Conservation (phyloP, 2,888 invertebrate species). For the Aphrophora alni region DNA sequence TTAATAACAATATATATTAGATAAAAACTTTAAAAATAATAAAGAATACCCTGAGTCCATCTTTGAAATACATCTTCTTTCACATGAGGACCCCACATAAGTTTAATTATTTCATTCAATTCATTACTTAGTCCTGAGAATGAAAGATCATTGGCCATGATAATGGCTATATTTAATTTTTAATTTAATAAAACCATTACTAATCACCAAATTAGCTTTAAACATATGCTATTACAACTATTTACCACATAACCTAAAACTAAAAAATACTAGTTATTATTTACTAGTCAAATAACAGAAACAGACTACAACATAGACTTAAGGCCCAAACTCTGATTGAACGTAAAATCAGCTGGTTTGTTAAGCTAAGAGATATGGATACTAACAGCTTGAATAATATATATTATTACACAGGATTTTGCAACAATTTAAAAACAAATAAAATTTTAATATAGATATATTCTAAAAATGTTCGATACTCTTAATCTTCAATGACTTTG, state of each 20-base stretch:
- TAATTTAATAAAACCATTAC: slow-evolving; percentile 17
- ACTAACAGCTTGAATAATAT: too few species aligned
- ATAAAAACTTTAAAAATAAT: not conserved
- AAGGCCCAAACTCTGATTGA: not conserved
- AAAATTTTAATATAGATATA: too few species aligned
- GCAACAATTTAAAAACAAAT: too few species aligned
- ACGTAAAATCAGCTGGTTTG: slow-evolving; percentile 19
- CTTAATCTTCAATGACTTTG: too few species aligned
- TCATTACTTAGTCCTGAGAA: slow-evolving; percentile 64
- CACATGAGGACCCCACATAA: slow-evolving; percentile 85
- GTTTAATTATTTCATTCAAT: slow-evolving; percentile 73
- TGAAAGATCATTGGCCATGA: slow-evolving; percentile 61
- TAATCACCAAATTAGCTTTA: slow-evolving; percentile 11
- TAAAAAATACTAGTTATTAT: not conserved
- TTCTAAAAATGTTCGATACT: too few species aligned
- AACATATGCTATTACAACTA: not conserved
- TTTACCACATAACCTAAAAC: slow-evolving; percentile 35
- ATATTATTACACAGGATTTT: too few species aligned
- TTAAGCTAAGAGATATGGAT: not conserved
- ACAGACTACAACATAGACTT: not conserved
- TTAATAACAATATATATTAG: not conserved
- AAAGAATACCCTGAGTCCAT: slow-evolving; percentile 82
- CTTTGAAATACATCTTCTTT: slow-evolving; percentile 87
- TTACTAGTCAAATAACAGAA: not conserved
- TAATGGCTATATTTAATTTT: slow-evolving; percentile 4